Evolutionary conservation across 2,888 invertebrate genomes (phyloP).

Genomic region (Cheilosia soror): DNA sequence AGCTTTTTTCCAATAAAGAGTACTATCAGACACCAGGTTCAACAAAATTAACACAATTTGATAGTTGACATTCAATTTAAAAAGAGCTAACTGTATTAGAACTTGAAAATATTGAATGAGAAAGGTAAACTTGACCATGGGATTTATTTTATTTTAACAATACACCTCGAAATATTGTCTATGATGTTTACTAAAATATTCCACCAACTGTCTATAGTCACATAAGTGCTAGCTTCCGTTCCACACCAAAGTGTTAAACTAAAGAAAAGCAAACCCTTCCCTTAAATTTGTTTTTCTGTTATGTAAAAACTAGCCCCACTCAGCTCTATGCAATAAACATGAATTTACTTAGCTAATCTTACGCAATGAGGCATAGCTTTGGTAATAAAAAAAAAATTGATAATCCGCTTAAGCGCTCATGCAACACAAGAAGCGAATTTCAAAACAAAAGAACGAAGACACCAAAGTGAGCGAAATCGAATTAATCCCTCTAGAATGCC

Average conservation of each 20-base stretch:
- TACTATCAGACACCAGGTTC: too few species aligned
- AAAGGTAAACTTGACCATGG: too few species aligned
- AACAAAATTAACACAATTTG: too few species aligned
- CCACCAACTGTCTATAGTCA: background rate
- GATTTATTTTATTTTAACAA: too few species aligned
- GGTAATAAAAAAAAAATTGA: constrained; percentile 9
- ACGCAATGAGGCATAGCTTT: background rate
- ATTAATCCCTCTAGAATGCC: background rate
- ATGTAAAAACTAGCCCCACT: background rate
- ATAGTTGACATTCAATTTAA: too few species aligned
- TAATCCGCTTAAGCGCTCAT: constrained; percentile 33
- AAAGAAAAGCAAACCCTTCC: background rate
- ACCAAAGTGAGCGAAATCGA: background rate
- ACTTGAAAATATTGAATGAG: too few species aligned
- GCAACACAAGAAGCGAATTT: background rate
- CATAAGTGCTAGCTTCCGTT: background rate
- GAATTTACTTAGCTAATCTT: background rate
- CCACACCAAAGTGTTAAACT: background rate
- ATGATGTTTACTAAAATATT: background rate
- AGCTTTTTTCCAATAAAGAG: too few species aligned
- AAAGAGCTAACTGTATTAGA: too few species aligned
- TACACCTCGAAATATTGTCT: too few species aligned
- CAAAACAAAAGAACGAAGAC: constrained; percentile 9
- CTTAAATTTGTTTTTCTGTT: background rate
- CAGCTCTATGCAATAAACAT: background rate